Percentiles rank a stretch among this genome's conserved stretches.
phyloP scores from a whole-genome alignment of 2,888 invertebrate genomes.

The Conchocele bisecta region DNA sequence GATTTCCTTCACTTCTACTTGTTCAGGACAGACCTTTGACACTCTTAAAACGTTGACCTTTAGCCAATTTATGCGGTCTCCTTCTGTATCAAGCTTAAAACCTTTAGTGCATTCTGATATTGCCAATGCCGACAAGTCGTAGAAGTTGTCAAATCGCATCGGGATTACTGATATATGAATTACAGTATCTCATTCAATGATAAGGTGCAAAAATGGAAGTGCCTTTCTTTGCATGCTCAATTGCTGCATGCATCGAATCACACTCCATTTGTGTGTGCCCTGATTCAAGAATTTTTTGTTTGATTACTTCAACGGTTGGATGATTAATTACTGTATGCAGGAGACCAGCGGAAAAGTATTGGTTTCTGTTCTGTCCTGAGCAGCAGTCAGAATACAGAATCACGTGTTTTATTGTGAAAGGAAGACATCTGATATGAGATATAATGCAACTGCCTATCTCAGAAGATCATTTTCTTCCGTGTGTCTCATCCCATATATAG shows the following conservation, averaged over 20 bases:
- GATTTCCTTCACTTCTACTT: no score
- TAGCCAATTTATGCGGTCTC: no score
- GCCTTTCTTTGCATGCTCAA: constrained; percentile 22
- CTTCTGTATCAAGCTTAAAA: no score
- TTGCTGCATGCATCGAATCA: constrained; percentile 24
- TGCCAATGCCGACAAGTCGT: no score
- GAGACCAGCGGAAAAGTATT: constrained; percentile 25
- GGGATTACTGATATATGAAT: no score
- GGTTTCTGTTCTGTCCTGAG: constrained; percentile 33
- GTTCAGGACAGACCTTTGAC: no score
- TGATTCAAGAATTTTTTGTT: constrained; percentile 32
- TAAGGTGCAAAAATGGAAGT: no score
- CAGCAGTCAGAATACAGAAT: constrained; percentile 31
- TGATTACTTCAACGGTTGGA: constrained; percentile 13
- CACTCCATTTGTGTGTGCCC: constrained; percentile 38
- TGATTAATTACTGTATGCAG: constrained; percentile 8
- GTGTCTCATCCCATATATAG: constrained; percentile 29
- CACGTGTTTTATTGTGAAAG: constrained; percentile 16
- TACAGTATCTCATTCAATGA: constrained; percentile 13
- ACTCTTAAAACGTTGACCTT: no score
- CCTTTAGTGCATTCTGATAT: no score
- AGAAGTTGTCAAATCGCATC: no score
- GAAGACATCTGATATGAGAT: constrained; percentile 10
- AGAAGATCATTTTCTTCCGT: constrained; percentile 25
- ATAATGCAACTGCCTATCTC: constrained; percentile 32